phyloP scores from a whole-genome alignment of 2,797 vertebrate genomes.

The Serranus cabrilla region DNA sequence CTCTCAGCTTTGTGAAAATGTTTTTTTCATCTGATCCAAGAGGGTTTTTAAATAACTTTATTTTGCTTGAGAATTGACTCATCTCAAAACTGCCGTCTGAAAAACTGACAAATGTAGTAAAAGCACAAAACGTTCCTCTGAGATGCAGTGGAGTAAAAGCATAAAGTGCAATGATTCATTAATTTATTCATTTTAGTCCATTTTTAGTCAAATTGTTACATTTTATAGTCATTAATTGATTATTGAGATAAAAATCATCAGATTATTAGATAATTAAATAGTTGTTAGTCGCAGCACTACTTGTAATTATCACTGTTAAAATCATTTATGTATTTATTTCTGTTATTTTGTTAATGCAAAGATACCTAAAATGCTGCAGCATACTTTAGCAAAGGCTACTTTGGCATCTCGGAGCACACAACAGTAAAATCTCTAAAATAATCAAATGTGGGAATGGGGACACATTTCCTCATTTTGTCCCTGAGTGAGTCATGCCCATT shows the following conservation, averaged over 20 bases:
- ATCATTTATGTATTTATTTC: background rate
- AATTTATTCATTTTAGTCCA: too few species aligned
- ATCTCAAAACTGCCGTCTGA: too few species aligned
- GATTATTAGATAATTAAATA: background rate
- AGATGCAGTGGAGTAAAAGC: too few species aligned
- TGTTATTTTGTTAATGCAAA: background rate
- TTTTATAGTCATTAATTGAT: background rate
- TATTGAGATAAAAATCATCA: background rate
- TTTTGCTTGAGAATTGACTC: too few species aligned
- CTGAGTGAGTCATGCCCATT: constrained; percentile 11
- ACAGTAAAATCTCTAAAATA: constrained; percentile 25
- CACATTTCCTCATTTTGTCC: constrained; percentile 7
- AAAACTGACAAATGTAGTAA: too few species aligned
- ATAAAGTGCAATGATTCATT: background rate
- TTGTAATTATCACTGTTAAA: background rate
- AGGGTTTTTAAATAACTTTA: too few species aligned
- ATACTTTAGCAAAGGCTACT: too few species aligned
- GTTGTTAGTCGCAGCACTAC: background rate
- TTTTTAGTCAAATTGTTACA: too few species aligned
- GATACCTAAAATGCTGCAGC: background rate
- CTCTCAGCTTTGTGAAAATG: too few species aligned
- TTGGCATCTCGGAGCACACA: constrained; percentile 8
- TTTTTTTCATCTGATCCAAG: too few species aligned
- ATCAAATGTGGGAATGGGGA: constrained; percentile 9
- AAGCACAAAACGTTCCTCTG: too few species aligned